Conservation (phyloP, 2,113 vertebrate species). For the Maccullochella peelii region DNA sequence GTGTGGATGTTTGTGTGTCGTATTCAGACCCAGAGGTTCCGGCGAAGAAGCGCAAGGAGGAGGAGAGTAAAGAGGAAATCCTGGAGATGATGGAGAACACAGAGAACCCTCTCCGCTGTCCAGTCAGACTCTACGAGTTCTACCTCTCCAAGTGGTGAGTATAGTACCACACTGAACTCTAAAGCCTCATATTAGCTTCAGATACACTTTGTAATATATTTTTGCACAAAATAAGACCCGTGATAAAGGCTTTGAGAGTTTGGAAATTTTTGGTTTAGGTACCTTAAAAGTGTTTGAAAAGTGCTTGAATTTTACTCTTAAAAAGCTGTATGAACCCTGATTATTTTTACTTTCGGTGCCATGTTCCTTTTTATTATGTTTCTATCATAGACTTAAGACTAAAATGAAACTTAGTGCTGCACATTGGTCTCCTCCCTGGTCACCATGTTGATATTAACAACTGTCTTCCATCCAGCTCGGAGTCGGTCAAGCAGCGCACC, state of each 20-base stretch:
- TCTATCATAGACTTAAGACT: neutral
- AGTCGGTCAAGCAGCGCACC: slow-evolving; percentile 95
- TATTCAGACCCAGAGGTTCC: slow-evolving; percentile 83
- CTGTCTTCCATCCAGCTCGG: slow-evolving; percentile 84
- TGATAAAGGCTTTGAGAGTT: no score
- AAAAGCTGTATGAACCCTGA: no score
- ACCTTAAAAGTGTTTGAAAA: no score
- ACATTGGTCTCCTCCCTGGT: neutral
- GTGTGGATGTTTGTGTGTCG: neutral
- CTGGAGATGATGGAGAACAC: slow-evolving; percentile 96
- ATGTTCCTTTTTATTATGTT: neutral
- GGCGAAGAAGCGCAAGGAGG: slow-evolving; percentile 90
- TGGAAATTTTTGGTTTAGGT: no score
- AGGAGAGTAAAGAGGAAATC: slow-evolving; percentile 83
- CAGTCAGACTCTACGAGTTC: slow-evolving; percentile 97
- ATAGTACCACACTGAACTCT: neutral
- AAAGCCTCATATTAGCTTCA: no score
- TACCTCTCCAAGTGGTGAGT: slow-evolving; percentile 98
- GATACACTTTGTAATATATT: no score
- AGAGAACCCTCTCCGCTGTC: slow-evolving; percentile 95
- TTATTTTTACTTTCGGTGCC: neutral
- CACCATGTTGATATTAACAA: neutral
- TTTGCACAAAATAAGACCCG: no score
- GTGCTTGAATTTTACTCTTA: no score
- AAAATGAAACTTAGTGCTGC: neutral